phyloP scores from a whole-genome alignment of 2,797 vertebrate species.

The Crenichthys baileyi region DNA sequence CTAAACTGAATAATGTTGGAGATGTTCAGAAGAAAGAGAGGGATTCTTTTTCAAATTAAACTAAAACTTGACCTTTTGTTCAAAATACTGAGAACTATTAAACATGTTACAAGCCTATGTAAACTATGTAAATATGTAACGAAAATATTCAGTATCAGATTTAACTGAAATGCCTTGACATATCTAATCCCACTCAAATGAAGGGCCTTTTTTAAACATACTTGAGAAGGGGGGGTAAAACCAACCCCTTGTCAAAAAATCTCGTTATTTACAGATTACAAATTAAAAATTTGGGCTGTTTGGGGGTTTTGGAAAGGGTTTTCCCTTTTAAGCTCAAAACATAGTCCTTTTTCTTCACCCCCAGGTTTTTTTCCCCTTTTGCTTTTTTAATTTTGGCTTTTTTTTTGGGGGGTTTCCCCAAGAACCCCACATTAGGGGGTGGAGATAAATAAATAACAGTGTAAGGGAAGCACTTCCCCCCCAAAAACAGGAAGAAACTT shows the following conservation, averaged over 20 bases:
- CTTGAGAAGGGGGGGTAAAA: too few species aligned
- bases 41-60: background rate
- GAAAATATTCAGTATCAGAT: background rate
- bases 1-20: too few species aligned
- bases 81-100: background rate
- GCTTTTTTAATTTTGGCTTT: too few species aligned
- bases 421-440: slow-evolving; percentile 5
- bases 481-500: slow-evolving; percentile 2
- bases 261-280: background rate
- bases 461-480: background rate
- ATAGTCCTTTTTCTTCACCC: too few species aligned
- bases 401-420: slow-evolving; percentile 2
- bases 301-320: too few species aligned
- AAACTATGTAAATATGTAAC: background rate
- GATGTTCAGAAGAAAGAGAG: too few species aligned
- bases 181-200: background rate
- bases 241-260: background rate
- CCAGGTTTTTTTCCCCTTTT: too few species aligned
- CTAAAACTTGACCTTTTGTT: background rate
- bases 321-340: too few species aligned
- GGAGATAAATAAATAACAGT: slow-evolving; percentile 9
- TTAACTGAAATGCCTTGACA: background rate
- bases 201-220: background rate
- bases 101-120: too few species aligned
- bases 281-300: background rate